Evolutionary conservation across 2,888 invertebrate species (phyloP).

Genomic region (Sarcophaga rosellei): DNA sequence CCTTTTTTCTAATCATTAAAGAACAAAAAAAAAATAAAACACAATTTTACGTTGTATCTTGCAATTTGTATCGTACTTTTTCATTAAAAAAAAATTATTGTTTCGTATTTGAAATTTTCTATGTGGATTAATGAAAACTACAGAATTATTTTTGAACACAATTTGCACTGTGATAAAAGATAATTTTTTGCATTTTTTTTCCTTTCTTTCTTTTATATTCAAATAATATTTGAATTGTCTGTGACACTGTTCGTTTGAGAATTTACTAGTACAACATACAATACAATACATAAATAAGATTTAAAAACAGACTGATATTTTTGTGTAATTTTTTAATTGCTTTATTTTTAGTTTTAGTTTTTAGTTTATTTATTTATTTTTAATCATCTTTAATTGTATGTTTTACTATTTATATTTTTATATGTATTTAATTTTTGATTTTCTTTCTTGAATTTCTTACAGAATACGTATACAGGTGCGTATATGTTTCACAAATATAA

Average conservation of each 20-base stretch:
- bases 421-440: constrained; percentile 12
- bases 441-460: constrained; percentile 69
- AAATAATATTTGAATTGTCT: background rate
- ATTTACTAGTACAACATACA: constrained; percentile 28
- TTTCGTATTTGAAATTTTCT: constrained; percentile 1
- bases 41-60: constrained; percentile 12
- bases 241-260: constrained; percentile 6
- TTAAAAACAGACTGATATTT: constrained; percentile 46
- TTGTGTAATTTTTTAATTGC: constrained; percentile 44
- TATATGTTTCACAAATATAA: constrained; percentile 80
- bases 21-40: constrained; percentile 11
- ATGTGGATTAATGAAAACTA: background rate
- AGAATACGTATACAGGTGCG: constrained; percentile 80
- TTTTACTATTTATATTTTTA: background rate
- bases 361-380: background rate
- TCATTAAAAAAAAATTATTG: constrained; percentile 4
- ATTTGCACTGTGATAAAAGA: background rate
- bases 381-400: constrained; percentile 24
- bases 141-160: background rate
- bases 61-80: constrained; percentile 9
- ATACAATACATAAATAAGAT: constrained; percentile 53
- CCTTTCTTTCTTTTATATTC: no score
- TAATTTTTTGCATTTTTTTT: background rate
- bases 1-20: constrained; percentile 54
- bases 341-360: constrained; percentile 53